phyloP scores from a whole-genome alignment of 2,888 invertebrate genomes.

The Brenthis daphne region DNA sequence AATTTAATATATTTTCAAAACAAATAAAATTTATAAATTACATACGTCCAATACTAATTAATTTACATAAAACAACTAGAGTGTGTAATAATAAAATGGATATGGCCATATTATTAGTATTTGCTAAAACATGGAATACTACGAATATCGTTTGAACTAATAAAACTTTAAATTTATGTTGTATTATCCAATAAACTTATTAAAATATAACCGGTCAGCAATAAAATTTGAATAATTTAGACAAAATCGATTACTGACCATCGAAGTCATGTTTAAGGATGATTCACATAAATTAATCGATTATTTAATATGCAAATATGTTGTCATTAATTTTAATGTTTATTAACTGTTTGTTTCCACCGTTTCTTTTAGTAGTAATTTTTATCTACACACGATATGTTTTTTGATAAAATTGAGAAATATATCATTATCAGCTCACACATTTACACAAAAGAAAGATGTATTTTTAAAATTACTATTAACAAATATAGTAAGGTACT shows the following conservation, averaged over 20 bases:
- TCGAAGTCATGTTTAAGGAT: constrained; percentile 20
- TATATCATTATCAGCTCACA: too few relatives aligned
- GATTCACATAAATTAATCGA: constrained; percentile 16
- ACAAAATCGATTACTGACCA: constrained; percentile 27
- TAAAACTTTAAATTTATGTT: constrained; percentile 4
- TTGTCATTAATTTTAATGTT: background rate
- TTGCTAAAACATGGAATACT: too few relatives aligned
- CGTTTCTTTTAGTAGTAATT: background rate
- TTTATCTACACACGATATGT: background rate
- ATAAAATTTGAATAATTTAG: constrained; percentile 25
- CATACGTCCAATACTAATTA: too few relatives aligned
- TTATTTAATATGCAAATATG: constrained; percentile 11
- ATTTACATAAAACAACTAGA: too few relatives aligned
- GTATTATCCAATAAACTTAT: background rate
- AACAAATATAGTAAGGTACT: too few relatives aligned
- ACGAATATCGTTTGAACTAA: background rate
- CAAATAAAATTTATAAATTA: too few relatives aligned
- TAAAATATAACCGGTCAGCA: constrained; percentile 1
- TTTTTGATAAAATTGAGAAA: too few relatives aligned
- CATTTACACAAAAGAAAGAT: too few relatives aligned
- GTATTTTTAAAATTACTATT: too few relatives aligned
- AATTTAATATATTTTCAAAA: too few relatives aligned
- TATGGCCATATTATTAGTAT: too few relatives aligned
- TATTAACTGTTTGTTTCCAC: background rate
- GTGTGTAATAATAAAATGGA: too few relatives aligned